Conservation (phyloP, 2,888 invertebrate species). For the Macrostomum cliftonense region DNA sequence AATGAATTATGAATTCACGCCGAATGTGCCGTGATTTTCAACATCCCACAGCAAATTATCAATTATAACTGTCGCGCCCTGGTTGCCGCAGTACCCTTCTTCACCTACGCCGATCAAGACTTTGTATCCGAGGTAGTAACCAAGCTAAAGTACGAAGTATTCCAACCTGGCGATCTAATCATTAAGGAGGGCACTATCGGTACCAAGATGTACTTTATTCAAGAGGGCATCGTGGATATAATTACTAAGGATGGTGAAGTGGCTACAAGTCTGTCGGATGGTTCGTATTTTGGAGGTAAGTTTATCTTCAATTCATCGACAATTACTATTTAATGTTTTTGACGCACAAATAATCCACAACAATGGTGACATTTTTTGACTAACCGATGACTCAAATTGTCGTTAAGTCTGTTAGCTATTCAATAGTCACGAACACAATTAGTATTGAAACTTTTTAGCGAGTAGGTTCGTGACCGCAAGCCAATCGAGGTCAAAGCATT, state of each 20-base stretch:
- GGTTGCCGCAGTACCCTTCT: conserved; percentile 87
- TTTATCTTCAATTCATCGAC: too few species aligned
- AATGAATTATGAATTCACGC: too few species aligned
- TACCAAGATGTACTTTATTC: conserved; percentile 92
- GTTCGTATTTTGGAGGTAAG: conserved; percentile 72
- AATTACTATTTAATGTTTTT: neutral
- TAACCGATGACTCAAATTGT: too few species aligned
- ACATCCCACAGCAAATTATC: conserved; percentile 56
- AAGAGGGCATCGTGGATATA: conserved; percentile 59
- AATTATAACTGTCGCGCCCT: conserved; percentile 89
- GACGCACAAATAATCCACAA: too few species aligned
- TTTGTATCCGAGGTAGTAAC: conserved; percentile 90
- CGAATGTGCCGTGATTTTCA: too few species aligned
- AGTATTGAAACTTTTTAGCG: too few species aligned
- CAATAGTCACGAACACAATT: too few species aligned
- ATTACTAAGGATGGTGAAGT: conserved; percentile 57
- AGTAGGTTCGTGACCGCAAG: too few species aligned
- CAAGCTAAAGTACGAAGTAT: conserved; percentile 79
- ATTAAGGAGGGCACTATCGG: conserved; percentile 69
- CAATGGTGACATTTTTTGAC: too few species aligned
- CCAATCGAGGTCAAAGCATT: too few species aligned
- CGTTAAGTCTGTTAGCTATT: too few species aligned
- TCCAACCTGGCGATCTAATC: conserved; percentile 55
- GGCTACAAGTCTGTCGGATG: conserved; percentile 84
- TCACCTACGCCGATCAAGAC: conserved; percentile 84